Base-by-base conservation (phyloP, 2,797 vertebrate species). In the Gallinago nigripennis region DNA sequence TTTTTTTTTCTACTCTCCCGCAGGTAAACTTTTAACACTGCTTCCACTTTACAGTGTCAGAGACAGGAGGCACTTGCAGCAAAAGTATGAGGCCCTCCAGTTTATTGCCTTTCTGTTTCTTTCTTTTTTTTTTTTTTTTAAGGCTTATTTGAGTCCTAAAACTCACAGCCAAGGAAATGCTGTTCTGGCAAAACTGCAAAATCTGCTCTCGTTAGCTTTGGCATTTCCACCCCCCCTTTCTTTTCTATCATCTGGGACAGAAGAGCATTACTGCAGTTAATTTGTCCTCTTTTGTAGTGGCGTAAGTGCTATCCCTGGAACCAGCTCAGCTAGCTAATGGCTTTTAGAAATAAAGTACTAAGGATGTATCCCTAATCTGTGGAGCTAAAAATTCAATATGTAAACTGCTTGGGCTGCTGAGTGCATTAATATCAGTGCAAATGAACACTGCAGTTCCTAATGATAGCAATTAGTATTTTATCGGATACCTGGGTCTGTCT, bases 201-300 rank as follows among this genome's bases (percentile, higher is more conserved):
- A 77, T 87, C 56, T 66, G 84, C 60, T 94, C 17, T 86, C 3
- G 2, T 85, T 90, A 71, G 70, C 77, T 90, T 70, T 94, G 83
- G 83, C 88, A 50, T 80, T 73, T 17, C n/a, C 3, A 2, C 9
- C 5, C 12, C 3, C 19, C n/a, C 20, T 27, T 35, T 63, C 57
- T 75, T n/a, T 66, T 56, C 53, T 71, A 0, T 93, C 75, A 63
- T 94, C 86, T 91, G 91, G 86, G 84, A 63, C 83, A 77, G 84
- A 82, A 88, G n/a, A 82, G 82, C 68, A 88, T 94, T 95, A 90
- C 66, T 93, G 58, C 57, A 85, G 94, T 89, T 95, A 88, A 94
- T 95, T 90, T 96, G 86, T 88, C 63, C 83, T 88, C 87, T 92
- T 94, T 90, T 94, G 89, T 92, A 61, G 76, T 85, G 68, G 57